Conservation (phyloP, 2,797 vertebrate genomes). For the Pipistrellus pipistrellus region DNA sequence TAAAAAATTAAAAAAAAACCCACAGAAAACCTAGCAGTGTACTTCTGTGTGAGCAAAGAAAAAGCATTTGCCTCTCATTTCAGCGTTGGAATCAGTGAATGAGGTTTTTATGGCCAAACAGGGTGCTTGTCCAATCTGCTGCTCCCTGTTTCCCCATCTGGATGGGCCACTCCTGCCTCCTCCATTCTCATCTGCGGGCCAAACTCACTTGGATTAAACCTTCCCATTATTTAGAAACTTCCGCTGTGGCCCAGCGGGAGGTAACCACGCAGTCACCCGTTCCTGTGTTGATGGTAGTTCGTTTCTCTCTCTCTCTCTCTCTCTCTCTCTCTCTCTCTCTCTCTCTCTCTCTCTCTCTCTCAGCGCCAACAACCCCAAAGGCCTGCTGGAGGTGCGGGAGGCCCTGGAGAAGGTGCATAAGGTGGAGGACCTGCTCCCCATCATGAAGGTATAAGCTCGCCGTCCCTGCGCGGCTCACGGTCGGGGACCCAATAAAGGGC, state of each 20-base stretch:
- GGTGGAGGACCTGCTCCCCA: conserved; percentile 98
- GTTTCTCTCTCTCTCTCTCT: too few relatives aligned
- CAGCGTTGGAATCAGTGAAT: not conserved
- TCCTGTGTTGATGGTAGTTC: conserved; percentile 34
- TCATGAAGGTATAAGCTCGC: conserved; percentile 96
- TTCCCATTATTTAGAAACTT: not conserved
- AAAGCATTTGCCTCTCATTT: not conserved
- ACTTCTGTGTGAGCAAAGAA: not conserved
- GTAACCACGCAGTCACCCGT: not conserved
- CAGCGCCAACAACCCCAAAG: conserved; percentile 97
- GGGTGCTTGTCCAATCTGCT: not conserved
- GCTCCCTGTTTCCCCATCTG: not conserved
- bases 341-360: conserved; percentile 42
- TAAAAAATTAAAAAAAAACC: not conserved
- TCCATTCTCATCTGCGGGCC: not conserved
- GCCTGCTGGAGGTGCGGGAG: conserved; percentile 94
- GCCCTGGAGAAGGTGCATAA: conserved; percentile 97
- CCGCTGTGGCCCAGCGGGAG: not conserved
- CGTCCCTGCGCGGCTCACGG: not conserved
- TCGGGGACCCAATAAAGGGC: not conserved
- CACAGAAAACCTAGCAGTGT: too few relatives aligned
- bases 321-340: too few relatives aligned
- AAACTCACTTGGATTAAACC: not conserved
- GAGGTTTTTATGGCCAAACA: not conserved
- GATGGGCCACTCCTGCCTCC: not conserved